Conservation (phyloP, 2,888 invertebrate species). For the Oligia latruncula region DNA sequence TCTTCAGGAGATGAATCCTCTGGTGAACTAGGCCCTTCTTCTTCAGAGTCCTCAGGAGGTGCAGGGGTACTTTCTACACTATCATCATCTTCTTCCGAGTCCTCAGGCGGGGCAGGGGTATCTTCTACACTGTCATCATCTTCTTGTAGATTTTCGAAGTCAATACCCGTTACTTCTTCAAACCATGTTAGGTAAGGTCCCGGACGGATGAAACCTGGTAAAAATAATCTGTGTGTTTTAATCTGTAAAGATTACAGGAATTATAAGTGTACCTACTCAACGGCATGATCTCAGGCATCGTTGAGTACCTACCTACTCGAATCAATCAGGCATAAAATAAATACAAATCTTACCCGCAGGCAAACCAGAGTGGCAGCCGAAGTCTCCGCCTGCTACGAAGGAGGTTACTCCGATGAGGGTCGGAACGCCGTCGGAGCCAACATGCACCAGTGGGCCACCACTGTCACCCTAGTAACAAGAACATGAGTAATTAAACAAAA, state of each 20-base stretch:
- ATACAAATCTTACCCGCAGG: slow-evolving; percentile 76
- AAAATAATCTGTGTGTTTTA: not conserved
- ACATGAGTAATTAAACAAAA: not conserved
- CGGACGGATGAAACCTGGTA: slow-evolving; percentile 81
- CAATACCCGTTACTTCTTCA: slow-evolving; percentile 76
- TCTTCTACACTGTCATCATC: slow-evolving; percentile 59
- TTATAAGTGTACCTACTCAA: not conserved
- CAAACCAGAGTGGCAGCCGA: slow-evolving; percentile 84
- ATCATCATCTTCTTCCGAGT: slow-evolving; percentile 40
- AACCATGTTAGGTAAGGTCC: slow-evolving; percentile 85
- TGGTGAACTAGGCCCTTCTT: slow-evolving; percentile 45
- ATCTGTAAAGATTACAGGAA: not conserved
- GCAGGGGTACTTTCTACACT: not conserved
- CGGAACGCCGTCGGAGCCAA: slow-evolving; percentile 70
- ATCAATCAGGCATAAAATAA: not conserved
- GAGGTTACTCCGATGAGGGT: slow-evolving; percentile 82
- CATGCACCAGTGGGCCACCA: slow-evolving; percentile 84
- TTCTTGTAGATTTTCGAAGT: slow-evolving; percentile 80
- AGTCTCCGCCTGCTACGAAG: slow-evolving; percentile 81
- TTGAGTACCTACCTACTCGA: not conserved
- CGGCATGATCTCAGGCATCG: not conserved
- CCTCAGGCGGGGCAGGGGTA: slow-evolving; percentile 15
- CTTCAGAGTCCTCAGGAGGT: slow-evolving; percentile 50
- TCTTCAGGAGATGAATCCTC: slow-evolving; percentile 37
- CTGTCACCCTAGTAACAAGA: slow-evolving; percentile 81